These are phyloP conservation scores for Agrochola lychnidis DNA, from an alignment of 2,888 invertebrate genomes.

Conservation along the genomic window DNA sequence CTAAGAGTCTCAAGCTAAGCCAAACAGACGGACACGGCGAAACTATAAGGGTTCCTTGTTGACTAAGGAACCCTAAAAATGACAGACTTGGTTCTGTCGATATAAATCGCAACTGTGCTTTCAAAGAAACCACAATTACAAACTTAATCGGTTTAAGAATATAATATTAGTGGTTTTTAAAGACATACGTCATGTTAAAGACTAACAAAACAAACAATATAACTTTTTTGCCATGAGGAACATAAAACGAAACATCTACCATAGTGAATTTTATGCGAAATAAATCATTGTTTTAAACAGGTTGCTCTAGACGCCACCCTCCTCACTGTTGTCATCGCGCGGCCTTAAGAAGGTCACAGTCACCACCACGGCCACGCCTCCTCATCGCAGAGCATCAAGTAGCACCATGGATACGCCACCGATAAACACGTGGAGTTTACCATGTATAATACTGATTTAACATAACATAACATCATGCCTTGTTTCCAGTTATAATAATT, in stretches of 20 bases:
- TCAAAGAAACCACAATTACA: neutral
- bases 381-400: conserved; percentile 4
- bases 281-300: conserved; percentile 2
- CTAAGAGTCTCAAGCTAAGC: no score
- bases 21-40: no score
- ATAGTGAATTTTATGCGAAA: neutral
- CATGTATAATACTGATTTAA: no score
- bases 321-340: conserved; percentile 35
- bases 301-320: conserved; percentile 20
- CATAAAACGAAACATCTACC: no score
- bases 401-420: conserved; percentile 8
- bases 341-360: conserved; percentile 35
- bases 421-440: no score
- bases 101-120: neutral
- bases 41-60: no score
- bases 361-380: conserved; percentile 51
- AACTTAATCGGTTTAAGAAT: neutral
- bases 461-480: no score
- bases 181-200: neutral
- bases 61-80: conserved; percentile 21
- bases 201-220: neutral
- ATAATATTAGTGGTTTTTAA: no score
- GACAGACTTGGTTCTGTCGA: neutral
- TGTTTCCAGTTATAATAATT: no score
- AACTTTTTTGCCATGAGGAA: neutral